Evolutionary conservation across 2,797 vertebrate species (phyloP).

Genomic region (Hemibagrus guttatus): DNA sequence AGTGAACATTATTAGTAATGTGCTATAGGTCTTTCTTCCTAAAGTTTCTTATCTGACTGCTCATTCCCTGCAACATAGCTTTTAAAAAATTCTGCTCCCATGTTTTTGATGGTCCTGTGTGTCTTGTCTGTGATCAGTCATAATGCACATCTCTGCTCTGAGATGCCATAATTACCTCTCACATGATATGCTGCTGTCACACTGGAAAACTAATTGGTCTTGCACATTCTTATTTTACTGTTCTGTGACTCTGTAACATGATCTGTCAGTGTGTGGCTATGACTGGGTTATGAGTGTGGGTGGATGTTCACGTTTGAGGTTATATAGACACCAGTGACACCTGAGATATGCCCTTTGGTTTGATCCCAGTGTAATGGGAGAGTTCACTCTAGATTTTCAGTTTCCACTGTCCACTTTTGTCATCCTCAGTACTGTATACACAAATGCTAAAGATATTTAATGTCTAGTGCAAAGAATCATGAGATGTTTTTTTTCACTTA

Average conservation of each 20-base stretch:
- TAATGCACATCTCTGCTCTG: neutral
- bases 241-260: slow-evolving; percentile 23
- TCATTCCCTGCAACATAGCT: neutral
- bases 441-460: neutral
- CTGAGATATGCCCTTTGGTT: slow-evolving; percentile 25
- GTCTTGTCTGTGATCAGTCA: no score
- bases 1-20: neutral
- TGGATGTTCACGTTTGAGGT: slow-evolving; percentile 9
- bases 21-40: neutral
- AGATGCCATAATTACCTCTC: neutral
- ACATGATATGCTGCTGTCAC: slow-evolving; percentile 17
- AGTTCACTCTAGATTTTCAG: slow-evolving; percentile 7
- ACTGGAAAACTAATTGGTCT: slow-evolving; percentile 31
- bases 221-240: neutral
- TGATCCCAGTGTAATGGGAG: slow-evolving; percentile 33
- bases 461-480: neutral
- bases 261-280: slow-evolving; percentile 16
- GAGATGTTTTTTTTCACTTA: neutral
- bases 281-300: neutral
- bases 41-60: neutral
- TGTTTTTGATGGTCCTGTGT: neutral
- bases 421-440: neutral
- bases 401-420: slow-evolving; percentile 14
- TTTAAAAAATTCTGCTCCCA: neutral
- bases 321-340: slow-evolving; percentile 23